These are phyloP conservation scores for Paradoxurus hermaphroditus DNA, from an alignment of 2,113 vertebrate genomes.

Conservation along the genomic window DNA sequence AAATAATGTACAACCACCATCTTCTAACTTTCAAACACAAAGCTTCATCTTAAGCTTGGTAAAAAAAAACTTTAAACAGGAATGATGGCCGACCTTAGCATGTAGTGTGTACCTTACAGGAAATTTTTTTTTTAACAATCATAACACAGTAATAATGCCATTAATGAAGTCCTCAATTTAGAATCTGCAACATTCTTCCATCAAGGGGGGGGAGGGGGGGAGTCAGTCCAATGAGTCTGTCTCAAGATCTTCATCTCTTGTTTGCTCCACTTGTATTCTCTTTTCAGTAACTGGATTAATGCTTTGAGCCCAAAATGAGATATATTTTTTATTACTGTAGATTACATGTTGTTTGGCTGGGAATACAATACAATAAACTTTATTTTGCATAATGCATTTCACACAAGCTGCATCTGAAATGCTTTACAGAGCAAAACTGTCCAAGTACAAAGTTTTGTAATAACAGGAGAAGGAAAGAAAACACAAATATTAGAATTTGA, in stretches of 20 bases:
- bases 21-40: slow-evolving; percentile 72
- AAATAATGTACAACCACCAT: slow-evolving; percentile 76
- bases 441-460: slow-evolving; percentile 81
- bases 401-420: slow-evolving; percentile 79
- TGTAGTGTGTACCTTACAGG: slow-evolving; percentile 77
- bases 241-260: slow-evolving; percentile 78
- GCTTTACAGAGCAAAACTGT: slow-evolving; percentile 81
- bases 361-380: slow-evolving; percentile 82
- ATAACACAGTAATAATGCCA: slow-evolving; percentile 77
- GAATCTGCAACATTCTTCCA: slow-evolving; percentile 81
- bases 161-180: slow-evolving; percentile 80
- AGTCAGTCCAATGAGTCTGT: slow-evolving; percentile 80
- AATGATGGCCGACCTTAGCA: slow-evolving; percentile 74
- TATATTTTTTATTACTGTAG: slow-evolving; percentile 81
- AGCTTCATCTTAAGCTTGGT: slow-evolving; percentile 73
- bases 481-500: slow-evolving; percentile 80
- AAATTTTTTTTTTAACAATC: slow-evolving; percentile 67
- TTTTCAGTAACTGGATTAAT: slow-evolving; percentile 80
- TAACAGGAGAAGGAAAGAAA: slow-evolving; percentile 79
- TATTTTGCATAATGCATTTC: slow-evolving; percentile 81
- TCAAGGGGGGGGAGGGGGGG: slow-evolving; percentile 63
- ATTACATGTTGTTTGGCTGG: slow-evolving; percentile 81
- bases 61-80: slow-evolving; percentile 60
- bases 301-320: slow-evolving; percentile 80
- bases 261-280: slow-evolving; percentile 78